phyloP scores from a whole-genome alignment of 2,113 vertebrate genomes.

The Tragelaphus imberbis region DNA sequence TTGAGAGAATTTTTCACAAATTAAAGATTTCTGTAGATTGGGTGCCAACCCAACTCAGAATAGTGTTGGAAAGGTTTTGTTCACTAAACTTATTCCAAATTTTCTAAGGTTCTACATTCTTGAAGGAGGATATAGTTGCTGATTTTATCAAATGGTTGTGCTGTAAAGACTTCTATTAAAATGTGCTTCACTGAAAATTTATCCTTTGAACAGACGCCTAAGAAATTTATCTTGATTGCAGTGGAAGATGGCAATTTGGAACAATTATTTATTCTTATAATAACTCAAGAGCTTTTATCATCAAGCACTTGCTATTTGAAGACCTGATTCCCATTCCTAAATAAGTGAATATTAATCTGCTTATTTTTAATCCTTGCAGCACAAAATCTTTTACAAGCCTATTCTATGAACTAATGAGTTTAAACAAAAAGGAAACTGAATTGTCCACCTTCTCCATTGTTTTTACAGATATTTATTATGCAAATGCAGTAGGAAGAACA shows the following conservation, averaged over 20 bases:
- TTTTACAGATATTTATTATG: conserved; percentile 26
- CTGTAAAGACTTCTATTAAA: conserved; percentile 43
- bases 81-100: conserved; percentile 31
- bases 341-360: conserved; percentile 49
- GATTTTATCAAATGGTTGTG: not conserved
- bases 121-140: not conserved
- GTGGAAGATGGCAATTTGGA: conserved; percentile 67
- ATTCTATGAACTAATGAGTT: not conserved
- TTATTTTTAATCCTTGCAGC: conserved; percentile 48
- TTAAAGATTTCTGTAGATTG: not conserved
- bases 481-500: not conserved
- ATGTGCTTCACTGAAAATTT: conserved; percentile 45
- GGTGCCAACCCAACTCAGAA: not conserved
- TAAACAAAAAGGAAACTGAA: conserved; percentile 19
- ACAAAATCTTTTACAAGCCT: conserved; percentile 41
- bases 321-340: conserved; percentile 61
- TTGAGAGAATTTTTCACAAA: conserved; percentile 29
- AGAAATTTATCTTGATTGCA: conserved; percentile 72
- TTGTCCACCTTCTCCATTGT: not conserved
- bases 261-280: conserved; percentile 71
- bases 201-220: conserved; percentile 60
- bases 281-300: conserved; percentile 69
- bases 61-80: conserved; percentile 15
- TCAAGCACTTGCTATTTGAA: conserved; percentile 69
- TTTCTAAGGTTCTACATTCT: not conserved